Conservation (phyloP, 2,113 vertebrate genomes). For the Ctenodactylus gundi region DNA sequence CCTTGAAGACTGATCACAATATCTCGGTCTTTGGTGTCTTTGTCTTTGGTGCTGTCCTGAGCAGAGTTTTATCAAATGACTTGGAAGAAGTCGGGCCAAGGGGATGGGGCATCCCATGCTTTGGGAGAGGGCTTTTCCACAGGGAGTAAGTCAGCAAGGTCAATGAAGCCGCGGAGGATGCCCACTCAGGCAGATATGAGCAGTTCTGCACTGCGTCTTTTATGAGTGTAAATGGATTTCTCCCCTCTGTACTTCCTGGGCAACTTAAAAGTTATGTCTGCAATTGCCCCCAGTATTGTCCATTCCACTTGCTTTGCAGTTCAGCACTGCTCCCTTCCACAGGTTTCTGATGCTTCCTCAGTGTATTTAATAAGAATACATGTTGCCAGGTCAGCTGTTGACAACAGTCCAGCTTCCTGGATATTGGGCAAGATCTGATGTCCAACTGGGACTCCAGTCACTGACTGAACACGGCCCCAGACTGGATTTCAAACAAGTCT, state of each 20-base stretch:
- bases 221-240: not conserved
- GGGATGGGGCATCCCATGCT: not conserved
- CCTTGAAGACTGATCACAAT: not conserved
- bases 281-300: not conserved
- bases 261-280: not conserved
- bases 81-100: not conserved
- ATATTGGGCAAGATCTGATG: constrained; percentile 31
- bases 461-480: not conserved
- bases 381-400: not conserved
- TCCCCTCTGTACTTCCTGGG: not conserved
- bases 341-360: not conserved
- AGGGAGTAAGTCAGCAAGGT: not conserved
- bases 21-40: not conserved
- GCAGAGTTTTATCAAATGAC: not conserved
- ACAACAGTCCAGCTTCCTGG: constrained; percentile 5
- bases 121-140: not conserved
- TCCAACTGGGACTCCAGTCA: not conserved
- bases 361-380: not conserved
- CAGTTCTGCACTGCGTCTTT: not conserved
- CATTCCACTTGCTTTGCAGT: not conserved
- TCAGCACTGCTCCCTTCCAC: not conserved
- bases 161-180: not conserved
- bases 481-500: not conserved
- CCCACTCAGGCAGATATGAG: not conserved
- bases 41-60: not conserved